These are phyloP conservation scores for Plectrocnemia conspersa DNA, from an alignment of 1,140 invertebrate species.

Conservation along the genomic window DNA sequence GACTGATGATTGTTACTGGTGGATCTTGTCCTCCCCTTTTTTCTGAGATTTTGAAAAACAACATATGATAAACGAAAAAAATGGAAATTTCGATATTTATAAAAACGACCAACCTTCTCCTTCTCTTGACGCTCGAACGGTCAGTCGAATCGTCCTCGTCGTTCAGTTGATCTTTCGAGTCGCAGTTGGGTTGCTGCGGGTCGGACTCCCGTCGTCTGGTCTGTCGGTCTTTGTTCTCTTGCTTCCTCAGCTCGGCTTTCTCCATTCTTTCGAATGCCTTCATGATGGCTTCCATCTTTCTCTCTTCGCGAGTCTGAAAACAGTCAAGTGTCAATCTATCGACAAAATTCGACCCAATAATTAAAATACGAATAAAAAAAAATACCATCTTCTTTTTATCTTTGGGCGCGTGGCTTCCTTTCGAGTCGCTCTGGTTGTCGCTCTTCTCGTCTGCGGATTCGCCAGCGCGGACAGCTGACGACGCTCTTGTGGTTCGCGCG, in stretches of 20 bases:
- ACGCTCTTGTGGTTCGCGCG: slow-evolving; percentile 43
- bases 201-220: slow-evolving; percentile 52
- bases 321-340: slow-evolving; percentile 13
- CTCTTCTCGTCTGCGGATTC: slow-evolving; percentile 45
- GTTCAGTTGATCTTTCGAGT: slow-evolving; percentile 33
- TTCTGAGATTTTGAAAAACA: slow-evolving; percentile 40
- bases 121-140: slow-evolving; percentile 43
- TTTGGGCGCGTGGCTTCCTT: slow-evolving; percentile 43
- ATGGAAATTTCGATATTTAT: background rate
- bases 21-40: slow-evolving; percentile 61
- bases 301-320: slow-evolving; percentile 79
- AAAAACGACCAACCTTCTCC: slow-evolving; percentile 39
- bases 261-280: slow-evolving; percentile 85
- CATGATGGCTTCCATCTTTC: slow-evolving; percentile 95
- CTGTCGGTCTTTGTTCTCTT: slow-evolving; percentile 58
- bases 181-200: slow-evolving; percentile 36
- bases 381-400: slow-evolving; percentile 52
- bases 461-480: slow-evolving; percentile 38
- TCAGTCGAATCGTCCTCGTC: slow-evolving; percentile 45
- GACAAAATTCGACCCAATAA: slow-evolving; percentile 5
- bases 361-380: slow-evolving; percentile 2
- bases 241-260: slow-evolving; percentile 71
- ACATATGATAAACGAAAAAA: background rate
- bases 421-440: slow-evolving; percentile 56
- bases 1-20: slow-evolving; percentile 51